Percentiles rank a stretch among this genome's conserved stretches.
Conservation (phyloP, 2,113 vertebrate species). For the Elephantulus edwardii region DNA sequence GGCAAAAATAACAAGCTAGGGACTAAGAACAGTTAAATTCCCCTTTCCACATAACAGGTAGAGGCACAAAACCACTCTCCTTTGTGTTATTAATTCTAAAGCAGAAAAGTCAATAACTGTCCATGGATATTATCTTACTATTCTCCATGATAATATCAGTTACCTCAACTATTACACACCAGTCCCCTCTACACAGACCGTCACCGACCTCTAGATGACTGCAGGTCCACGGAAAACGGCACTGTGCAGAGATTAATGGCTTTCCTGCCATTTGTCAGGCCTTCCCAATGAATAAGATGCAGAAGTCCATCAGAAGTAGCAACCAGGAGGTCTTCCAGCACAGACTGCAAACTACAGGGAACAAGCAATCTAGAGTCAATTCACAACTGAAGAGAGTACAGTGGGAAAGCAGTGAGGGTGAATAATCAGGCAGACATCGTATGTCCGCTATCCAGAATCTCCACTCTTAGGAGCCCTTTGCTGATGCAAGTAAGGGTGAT, state of each 20-base stretch:
- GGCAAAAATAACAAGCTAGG: background rate
- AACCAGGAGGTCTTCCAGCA: constrained; percentile 94
- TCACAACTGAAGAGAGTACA: background rate
- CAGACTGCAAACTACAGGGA: constrained; percentile 91
- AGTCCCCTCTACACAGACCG: constrained; percentile 26
- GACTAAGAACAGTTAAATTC: constrained; percentile 6
- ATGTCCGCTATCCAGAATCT: too few relatives aligned
- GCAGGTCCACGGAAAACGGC: constrained; percentile 96
- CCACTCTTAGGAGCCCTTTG: too few relatives aligned
- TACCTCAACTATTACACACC: constrained; percentile 10
- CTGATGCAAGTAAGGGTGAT: too few relatives aligned
- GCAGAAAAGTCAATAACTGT: constrained; percentile 33
- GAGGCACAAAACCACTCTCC: background rate
- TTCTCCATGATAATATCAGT: too few relatives aligned
- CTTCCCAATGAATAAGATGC: constrained; percentile 97
- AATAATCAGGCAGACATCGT: too few relatives aligned
- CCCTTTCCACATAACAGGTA: background rate
- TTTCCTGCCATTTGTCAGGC: constrained; percentile 94
- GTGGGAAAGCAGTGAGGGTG: background rate
- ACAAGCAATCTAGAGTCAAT: constrained; percentile 57
- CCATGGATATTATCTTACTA: background rate
- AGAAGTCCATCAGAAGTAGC: constrained; percentile 95
- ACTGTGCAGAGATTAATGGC: constrained; percentile 94
- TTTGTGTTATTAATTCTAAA: background rate
- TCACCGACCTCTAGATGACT: constrained; percentile 93